Evolutionary conservation across 2,113 vertebrate species (phyloP), one percentile per base, ranked within the genome.

Genomic region (Calonectris borealis): DNA sequence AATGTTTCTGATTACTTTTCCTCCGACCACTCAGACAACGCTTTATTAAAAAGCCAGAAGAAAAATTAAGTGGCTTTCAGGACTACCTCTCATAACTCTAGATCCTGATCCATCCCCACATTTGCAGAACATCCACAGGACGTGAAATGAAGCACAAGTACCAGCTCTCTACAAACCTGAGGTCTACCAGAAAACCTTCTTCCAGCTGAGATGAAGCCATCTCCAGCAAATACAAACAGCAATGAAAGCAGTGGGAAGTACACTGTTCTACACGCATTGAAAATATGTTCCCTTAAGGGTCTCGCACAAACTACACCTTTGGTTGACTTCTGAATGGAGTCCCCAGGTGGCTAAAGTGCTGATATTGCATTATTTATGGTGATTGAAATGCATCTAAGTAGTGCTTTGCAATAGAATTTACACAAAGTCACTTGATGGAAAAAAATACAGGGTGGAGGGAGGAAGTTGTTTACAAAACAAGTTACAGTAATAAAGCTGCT

Each of bases 401-500:
- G 93, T 24, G 95, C 80, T 96, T 97, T 95, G 90, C 93, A 96
- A 97, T 55, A 97, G 94, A 95, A 97, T 97, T 97, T 96, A 96
- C 88, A 96, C 93, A 97, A 96, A 97, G 90, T 95, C 90, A 98
- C 94, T 98, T 97, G 93, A 93, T 96, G 88, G 97, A 97, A 96
- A 97, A 97, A 97, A 96, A 85, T 57, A 93, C 68, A 49, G 70
- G 86, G 80, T 26, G 60, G 93, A 85, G 86, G 62, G 26, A 60
- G 49, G 65, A 96, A 96, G 97, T 96, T 98, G 96, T 96, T 98
- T 97, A 96, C 97, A 94, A 91, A 98, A 97, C 86, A 93, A 96
- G 97, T 98, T 98, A 97, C 96, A 98, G 97, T 98, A 98, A 98
- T 98, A 97, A 98, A 98, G 97, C 96, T 98, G 97, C 97, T 93